A percentile compares a stretch with the other conserved stretches of the same genome.
These are phyloP conservation scores for Gallinago nigripennis DNA, from an alignment of 2,797 vertebrate species.

Conservation along the genomic window DNA sequence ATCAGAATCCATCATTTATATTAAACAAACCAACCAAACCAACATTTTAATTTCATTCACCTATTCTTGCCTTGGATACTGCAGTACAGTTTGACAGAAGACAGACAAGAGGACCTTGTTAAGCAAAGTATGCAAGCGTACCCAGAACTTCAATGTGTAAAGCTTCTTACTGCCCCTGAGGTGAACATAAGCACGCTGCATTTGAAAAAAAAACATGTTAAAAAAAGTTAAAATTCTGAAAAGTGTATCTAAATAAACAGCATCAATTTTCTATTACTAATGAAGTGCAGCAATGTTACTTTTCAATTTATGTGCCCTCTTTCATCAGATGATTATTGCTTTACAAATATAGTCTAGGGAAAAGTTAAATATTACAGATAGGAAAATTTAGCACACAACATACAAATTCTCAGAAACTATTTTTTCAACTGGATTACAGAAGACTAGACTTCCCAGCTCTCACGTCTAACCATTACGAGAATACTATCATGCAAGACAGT, in stretches of 20 bases:
- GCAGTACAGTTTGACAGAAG: not conserved
- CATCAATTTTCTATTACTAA: not conserved
- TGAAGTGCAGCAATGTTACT: not conserved
- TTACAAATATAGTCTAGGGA: not conserved
- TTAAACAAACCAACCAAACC: not conserved
- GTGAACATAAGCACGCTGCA: not conserved
- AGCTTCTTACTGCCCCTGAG: not conserved
- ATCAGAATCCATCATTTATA: not conserved
- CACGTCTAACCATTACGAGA: not conserved
- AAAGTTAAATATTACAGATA: not conserved
- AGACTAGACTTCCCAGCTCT: not conserved
- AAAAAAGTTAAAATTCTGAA: not conserved
- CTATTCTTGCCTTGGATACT: not conserved
- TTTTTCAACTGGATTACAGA: not conserved
- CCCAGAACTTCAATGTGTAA: not conserved
- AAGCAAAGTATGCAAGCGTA: not conserved
- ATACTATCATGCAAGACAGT: not conserved
- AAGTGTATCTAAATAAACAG: not conserved
- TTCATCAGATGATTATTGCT: not conserved
- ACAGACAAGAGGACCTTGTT: not conserved
- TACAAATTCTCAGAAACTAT: not conserved
- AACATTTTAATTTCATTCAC: not conserved
- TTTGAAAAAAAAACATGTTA: not conserved
- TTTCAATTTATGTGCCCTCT: rapidly evolving
- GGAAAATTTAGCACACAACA: not conserved